Evolutionary conservation across 1,140 invertebrate genomes (phyloP).

Genomic region (Aricia agestis): DNA sequence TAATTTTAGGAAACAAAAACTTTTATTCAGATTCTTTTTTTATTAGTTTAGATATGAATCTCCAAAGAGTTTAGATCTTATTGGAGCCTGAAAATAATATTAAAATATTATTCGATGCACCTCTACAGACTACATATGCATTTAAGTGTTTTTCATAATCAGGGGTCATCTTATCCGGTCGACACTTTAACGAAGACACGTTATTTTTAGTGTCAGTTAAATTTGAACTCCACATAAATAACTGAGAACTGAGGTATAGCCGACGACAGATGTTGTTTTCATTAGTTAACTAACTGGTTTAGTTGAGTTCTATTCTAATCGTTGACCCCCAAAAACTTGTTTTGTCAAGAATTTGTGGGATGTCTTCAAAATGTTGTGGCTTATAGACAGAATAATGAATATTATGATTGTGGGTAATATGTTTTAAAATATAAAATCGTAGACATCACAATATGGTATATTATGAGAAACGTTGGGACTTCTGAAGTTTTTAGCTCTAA

Average conservation of each 20-base stretch:
- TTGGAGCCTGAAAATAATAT: no score
- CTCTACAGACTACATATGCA: no score
- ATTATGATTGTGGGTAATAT: not conserved
- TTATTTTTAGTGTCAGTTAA: slow-evolving; percentile 32
- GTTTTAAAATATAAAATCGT: no score
- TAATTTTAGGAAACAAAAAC: no score
- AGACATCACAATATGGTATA: no score
- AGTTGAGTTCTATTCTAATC: not conserved
- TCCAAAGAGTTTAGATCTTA: no score
- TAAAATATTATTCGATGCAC: no score
- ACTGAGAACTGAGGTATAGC: slow-evolving; percentile 23
- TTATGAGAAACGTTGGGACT: no score
- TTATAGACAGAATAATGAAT: not conserved
- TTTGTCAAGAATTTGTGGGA: not conserved
- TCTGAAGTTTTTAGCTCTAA: no score
- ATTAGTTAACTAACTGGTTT: slow-evolving; percentile 18
- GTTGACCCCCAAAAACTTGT: not conserved
- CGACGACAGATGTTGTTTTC: slow-evolving; percentile 22
- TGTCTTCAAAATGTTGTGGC: not conserved
- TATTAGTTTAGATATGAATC: no score
- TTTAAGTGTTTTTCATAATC: no score
- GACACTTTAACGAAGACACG: slow-evolving; percentile 31
- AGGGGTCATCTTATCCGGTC: slow-evolving; percentile 26
- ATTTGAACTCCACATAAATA: slow-evolving; percentile 31
- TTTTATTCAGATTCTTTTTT: no score